Evolutionary conservation across 2,113 vertebrate genomes (phyloP), one percentile per base, ranked within the genome.

Genomic region (Chitala chitala): DNA sequence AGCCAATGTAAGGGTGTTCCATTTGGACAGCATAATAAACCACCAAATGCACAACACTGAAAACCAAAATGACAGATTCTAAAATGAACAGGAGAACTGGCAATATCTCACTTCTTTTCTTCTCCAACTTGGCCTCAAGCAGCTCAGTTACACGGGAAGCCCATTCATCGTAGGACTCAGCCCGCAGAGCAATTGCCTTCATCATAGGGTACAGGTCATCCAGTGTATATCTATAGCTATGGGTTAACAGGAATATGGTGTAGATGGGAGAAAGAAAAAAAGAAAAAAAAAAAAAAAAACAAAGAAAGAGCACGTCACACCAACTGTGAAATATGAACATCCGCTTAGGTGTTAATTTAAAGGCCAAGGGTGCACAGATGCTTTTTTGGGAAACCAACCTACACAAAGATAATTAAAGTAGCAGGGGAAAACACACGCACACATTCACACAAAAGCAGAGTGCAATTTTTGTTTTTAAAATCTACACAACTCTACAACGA

Each of bases 101-200:
- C 9, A n/a, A n/a, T 22, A 12, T 81, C 91, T 20, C 82, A 95
- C 96, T 93, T 90, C 84, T 94, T 84, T 96, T 98, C 76, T 91
- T 92, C 79, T 78, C 88, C 72, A 89, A 82, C 76, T 94, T 94
- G 38, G 91, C 92, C 78, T 95, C 93, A 79, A 99, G 85, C 69
- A 94, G 91, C 72, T 94, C 93, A 17, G 80, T 92, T 65, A 97
- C 94, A 1, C 86, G 89, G 75, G 84, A 82, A 75, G 94, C 79
- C 97, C 97, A 99, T 9, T 94, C 84, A 2, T 95, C 93, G 73
- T 95, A 98, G 0, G 95, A 95, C 68, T 96, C 94, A 0, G 94
- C 94, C 1, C 95, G 92, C 74, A 90, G 89, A 44, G 87, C 93
- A 33, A 98, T 81, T 0, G 91, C 88, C 0, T 90, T 86, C 92